Conservation (phyloP, 2,113 vertebrate species). For the Psilopogon haemacephalus region DNA sequence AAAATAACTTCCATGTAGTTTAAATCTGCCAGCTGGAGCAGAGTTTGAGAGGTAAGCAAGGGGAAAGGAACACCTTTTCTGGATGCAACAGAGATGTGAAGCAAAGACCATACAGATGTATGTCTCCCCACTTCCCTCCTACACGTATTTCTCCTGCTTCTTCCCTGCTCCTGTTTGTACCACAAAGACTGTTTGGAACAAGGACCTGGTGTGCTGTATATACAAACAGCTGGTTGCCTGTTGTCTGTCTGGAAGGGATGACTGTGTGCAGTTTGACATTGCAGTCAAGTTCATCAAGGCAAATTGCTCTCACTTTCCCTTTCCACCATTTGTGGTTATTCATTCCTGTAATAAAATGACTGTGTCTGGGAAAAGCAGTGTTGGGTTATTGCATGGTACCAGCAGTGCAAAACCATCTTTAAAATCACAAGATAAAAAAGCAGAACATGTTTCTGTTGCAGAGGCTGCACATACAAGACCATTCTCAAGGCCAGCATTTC, state of each 20-base stretch:
- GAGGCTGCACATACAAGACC: background rate
- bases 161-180: background rate
- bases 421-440: background rate
- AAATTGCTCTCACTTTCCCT: background rate
- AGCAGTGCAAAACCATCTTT: background rate
- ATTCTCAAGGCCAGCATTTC: background rate
- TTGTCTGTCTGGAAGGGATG: background rate
- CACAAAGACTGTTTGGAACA: background rate
- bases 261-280: background rate
- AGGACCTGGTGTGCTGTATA: background rate
- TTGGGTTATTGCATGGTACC: background rate
- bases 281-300: background rate
- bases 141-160: background rate
- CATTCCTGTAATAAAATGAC: background rate
- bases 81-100: background rate
- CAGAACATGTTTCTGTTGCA: background rate
- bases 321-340: background rate
- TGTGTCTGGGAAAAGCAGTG: rapidly evolving
- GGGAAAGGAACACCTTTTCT: background rate
- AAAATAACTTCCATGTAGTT: background rate
- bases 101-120: background rate
- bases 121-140: rapidly evolving
- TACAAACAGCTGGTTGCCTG: background rate
- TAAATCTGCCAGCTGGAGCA: background rate
- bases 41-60: background rate